Conservation (phyloP, 2,888 invertebrate species). For the Drosophila aldrichi region DNA sequence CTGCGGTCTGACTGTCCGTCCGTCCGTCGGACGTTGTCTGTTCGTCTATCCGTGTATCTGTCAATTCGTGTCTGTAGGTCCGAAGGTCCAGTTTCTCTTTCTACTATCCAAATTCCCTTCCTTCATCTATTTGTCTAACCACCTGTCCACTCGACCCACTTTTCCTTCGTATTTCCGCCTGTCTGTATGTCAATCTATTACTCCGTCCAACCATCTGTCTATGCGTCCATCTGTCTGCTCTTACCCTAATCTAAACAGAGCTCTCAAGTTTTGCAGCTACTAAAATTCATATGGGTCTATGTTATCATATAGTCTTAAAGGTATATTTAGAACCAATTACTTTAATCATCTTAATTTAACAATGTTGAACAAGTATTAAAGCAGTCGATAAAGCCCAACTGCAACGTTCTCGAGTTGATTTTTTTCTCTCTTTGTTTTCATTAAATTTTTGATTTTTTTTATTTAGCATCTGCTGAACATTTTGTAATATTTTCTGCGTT, state of each 20-base stretch:
- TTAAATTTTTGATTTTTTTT: slow-evolving; percentile 20
- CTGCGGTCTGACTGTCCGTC: not conserved
- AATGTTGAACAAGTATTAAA: not conserved
- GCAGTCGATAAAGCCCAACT: not conserved
- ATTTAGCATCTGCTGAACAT: slow-evolving; percentile 44
- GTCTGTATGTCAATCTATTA: not conserved
- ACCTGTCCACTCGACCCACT: not conserved
- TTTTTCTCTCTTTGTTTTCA: slow-evolving; percentile 25
- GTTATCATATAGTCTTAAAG: too few relatives aligned
- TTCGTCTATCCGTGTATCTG: not conserved
- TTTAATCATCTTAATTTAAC: not conserved
- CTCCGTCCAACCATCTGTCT: not conserved
- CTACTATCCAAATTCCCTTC: not conserved
- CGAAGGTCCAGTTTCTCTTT: not conserved
- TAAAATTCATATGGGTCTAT: not conserved
- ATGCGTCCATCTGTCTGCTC: not conserved
- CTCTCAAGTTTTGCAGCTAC: not conserved
- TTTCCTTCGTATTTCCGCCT: not conserved
- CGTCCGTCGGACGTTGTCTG: rapidly evolving
- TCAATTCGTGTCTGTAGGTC: not conserved
- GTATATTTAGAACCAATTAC: not conserved
- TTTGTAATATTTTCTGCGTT: slow-evolving; percentile 52
- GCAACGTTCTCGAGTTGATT: not conserved
- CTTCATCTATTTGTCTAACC: not conserved
- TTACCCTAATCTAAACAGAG: not conserved